Base-by-base conservation (phyloP, 2,888 invertebrate genomes). In the Scotopteryx bipunctaria region DNA sequence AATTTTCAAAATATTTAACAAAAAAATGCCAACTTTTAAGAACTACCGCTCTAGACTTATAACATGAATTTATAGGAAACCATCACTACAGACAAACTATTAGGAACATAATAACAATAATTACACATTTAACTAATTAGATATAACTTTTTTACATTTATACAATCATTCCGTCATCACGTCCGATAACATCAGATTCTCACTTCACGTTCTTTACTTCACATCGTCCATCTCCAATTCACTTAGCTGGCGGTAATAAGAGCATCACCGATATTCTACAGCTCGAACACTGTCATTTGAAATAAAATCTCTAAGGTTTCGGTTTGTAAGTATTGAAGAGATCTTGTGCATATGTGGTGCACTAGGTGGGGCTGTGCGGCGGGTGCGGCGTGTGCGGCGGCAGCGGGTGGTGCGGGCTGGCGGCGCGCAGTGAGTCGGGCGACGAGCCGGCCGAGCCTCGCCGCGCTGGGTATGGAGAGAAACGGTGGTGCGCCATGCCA, bases 401-500 rank as follows among this genome's bases (percentile, higher is more conserved):
- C 59, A 79, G 82, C 33, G 85, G 83, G 57, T 82, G 86, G 42
- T 81, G 70, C 23, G 79, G 63, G 66, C 86, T 86, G 47, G 82
- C 82, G 61, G 92, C 92, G 61, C 92, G 91, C 58, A 92, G 76
- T 52, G 92, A 93, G 79, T 93, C 93, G 17, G 93, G 93, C 5
- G 93, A 93, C 2, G 93, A 92, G 44, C 88, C 89, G 1, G 91
- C 91, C 0, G 91, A 91, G 0, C 84, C 68, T 13, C 88, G 81
- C 4, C 90, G 82, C 16, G 87, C 81, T 11, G 92, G 92, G 69
- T 93, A 93, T 31, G 92, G 93, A 3, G 93, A 92, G 76, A 92
- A 93, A 57, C 93, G 87, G 67, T 93, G 93, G 73, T 93, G 91
- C 36, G 92, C 86, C 64, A 93, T 79, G 58, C 70, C 68, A 47